Percentiles rank a stretch among this genome's conserved stretches.
These are phyloP conservation scores for Syrmaticus mikado DNA, from an alignment of 2,113 vertebrate species.

Conservation along the genomic window DNA sequence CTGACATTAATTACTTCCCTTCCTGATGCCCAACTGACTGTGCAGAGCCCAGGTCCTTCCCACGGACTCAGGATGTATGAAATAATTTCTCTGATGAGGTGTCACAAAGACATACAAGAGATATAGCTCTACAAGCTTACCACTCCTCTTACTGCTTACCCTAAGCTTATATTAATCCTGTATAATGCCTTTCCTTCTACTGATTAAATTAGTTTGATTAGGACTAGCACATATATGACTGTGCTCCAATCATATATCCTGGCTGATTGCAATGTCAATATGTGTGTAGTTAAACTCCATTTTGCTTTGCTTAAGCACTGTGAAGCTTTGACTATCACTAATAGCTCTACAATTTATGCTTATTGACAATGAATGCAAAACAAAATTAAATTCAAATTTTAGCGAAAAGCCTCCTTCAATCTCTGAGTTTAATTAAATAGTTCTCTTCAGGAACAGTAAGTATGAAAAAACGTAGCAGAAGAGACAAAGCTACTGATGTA, in stretches of 20 bases:
- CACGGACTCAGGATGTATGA: background rate
- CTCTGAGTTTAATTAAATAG: conserved; percentile 45
- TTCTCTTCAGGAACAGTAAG: conserved; percentile 27
- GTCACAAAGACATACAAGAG: fast-evolving
- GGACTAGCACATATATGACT: background rate
- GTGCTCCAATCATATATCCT: conserved; percentile 9
- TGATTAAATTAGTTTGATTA: conserved; percentile 50
- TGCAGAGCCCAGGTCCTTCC: background rate
- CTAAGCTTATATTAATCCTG: background rate
- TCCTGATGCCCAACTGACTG: background rate
- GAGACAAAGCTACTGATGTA: background rate
- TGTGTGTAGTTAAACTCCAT: conserved; percentile 28
- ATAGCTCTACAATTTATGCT: conserved; percentile 47
- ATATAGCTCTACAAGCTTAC: background rate
- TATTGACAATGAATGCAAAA: conserved; percentile 24
- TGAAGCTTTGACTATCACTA: conserved; percentile 50
- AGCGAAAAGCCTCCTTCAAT: conserved; percentile 6
- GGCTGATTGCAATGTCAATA: conserved; percentile 44
- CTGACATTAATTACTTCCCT: background rate
- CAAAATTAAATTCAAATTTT: conserved; percentile 40
- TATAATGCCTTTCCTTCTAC: background rate
- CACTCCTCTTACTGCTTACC: background rate
- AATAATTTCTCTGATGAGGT: background rate
- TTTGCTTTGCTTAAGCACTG: conserved; percentile 39
- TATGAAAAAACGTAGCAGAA: conserved; percentile 28